These are phyloP conservation scores for Pteropus rufus DNA, from an alignment of 2,797 vertebrate species.

Conservation along the genomic window DNA sequence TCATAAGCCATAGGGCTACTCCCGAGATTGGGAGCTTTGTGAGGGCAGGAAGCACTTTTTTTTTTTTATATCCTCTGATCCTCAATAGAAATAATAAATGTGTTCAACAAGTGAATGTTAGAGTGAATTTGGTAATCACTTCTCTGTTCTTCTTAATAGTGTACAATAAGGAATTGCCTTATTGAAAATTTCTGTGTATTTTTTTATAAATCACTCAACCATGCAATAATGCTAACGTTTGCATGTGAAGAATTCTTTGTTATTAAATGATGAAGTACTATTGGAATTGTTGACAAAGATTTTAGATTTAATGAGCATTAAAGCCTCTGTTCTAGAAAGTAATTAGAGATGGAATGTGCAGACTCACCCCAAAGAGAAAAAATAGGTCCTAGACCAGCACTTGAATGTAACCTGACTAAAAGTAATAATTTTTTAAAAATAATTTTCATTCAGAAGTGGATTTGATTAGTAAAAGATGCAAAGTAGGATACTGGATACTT, in stretches of 20 bases:
- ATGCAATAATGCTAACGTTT: not conserved
- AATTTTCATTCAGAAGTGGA: not conserved
- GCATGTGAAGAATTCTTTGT: conserved; percentile 5
- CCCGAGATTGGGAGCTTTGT: not conserved
- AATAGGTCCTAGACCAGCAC: not conserved
- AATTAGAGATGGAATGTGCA: not conserved
- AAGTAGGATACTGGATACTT: not conserved
- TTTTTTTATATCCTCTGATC: not conserved
- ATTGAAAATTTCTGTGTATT: not conserved
- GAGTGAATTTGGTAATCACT: not conserved
- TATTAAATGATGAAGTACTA: not conserved
- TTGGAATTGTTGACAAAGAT: not conserved
- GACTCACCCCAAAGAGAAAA: not conserved
- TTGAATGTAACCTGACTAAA: not conserved
- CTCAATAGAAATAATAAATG: not conserved
- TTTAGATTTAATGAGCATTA: not conserved
- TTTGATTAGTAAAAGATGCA: conserved; percentile 17
- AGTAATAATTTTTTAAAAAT: not conserved
- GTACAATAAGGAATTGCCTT: not conserved
- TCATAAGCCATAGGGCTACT: not conserved
- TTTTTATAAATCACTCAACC: not conserved
- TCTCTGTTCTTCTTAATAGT: conserved; percentile 18
- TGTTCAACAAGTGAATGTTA: not conserved
- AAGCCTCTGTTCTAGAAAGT: not conserved
- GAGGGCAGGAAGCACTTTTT: not conserved